phyloP scores from a whole-genome alignment of 30 jellyfish, hydroid and myxozoan genomes.

The Hydractinia symbiolongicarpus region DNA sequence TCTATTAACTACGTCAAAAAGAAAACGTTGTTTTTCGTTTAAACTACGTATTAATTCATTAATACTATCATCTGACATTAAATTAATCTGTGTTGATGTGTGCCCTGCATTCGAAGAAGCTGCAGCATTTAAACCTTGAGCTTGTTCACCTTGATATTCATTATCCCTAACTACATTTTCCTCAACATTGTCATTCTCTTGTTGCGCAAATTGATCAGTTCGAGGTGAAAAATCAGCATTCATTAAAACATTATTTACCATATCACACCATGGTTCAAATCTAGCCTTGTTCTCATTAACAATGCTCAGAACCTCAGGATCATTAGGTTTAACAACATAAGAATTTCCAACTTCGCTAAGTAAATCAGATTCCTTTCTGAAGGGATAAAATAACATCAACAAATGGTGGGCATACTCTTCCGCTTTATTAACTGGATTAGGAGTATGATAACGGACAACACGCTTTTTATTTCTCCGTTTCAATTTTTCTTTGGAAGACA shows the following conservation, averaged over 20 bases:
- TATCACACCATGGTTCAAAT: constrained; percentile 20
- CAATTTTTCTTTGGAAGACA: too few species aligned
- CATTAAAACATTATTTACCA: not conserved
- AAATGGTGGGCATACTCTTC: too few species aligned
- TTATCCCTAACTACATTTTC: not conserved
- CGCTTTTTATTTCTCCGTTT: too few species aligned
- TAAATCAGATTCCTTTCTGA: too few species aligned
- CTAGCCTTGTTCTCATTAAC: not conserved
- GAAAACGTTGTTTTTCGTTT: not conserved
- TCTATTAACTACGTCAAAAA: not conserved
- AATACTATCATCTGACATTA: constrained; percentile 13
- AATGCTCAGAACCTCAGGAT: not conserved
- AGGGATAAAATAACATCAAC: too few species aligned
- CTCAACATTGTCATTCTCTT: not conserved
- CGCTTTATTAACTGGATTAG: too few species aligned
- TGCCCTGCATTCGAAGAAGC: not conserved
- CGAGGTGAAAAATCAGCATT: not conserved
- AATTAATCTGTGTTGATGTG: not conserved
- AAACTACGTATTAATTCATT: not conserved
- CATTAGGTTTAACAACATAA: not conserved
- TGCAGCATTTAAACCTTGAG: not conserved
- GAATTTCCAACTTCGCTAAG: too few species aligned
- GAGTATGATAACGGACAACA: too few species aligned
- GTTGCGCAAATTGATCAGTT: constrained; percentile 4
- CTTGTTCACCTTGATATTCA: constrained; percentile 1